Evolutionary conservation across 2,113 vertebrate genomes (phyloP).

Genomic region (Oplegnathus fasciatus): DNA sequence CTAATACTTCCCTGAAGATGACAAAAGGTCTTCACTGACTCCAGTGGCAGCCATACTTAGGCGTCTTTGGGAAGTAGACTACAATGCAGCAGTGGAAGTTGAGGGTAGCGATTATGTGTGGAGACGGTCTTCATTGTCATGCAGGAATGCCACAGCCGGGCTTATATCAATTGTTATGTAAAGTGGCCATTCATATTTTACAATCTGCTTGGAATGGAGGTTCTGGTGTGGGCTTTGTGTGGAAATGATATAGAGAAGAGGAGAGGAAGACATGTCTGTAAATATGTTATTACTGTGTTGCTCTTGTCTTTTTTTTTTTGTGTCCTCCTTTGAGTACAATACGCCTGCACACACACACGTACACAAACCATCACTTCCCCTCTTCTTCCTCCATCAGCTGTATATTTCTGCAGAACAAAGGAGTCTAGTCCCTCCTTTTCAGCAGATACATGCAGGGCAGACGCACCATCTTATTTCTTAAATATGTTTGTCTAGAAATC

Average conservation of each 20-base stretch:
- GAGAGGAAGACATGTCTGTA: constrained; percentile 41
- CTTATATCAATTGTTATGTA: constrained; percentile 77
- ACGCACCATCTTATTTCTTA: constrained; percentile 22
- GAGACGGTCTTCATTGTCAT: constrained; percentile 73
- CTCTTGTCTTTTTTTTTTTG: background rate
- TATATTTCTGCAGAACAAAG: constrained; percentile 26
- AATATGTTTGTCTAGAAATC: constrained; percentile 70
- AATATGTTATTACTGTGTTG: constrained; percentile 25
- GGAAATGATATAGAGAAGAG: constrained; percentile 36
- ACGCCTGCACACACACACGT: constrained; percentile 9
- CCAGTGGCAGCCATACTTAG: constrained; percentile 26
- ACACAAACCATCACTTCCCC: constrained; percentile 11
- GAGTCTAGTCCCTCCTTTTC: background rate
- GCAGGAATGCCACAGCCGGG: constrained; percentile 71
- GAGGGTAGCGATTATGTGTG: constrained; percentile 62
- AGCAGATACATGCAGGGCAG: constrained; percentile 40
- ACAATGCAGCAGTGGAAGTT: constrained; percentile 54
- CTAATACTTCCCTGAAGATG: constrained; percentile 54
- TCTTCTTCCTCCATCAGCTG: constrained; percentile 17
- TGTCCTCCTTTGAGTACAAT: constrained; percentile 19
- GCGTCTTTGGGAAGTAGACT: constrained; percentile 57
- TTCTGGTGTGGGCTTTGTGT: constrained; percentile 46
- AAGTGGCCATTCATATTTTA: constrained; percentile 72
- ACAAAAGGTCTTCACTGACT: constrained; percentile 41
- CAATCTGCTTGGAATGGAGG: constrained; percentile 46